These are phyloP conservation scores for Microcebus tavaratra DNA, from an alignment of 2,113 vertebrate species.

Conservation along the genomic window DNA sequence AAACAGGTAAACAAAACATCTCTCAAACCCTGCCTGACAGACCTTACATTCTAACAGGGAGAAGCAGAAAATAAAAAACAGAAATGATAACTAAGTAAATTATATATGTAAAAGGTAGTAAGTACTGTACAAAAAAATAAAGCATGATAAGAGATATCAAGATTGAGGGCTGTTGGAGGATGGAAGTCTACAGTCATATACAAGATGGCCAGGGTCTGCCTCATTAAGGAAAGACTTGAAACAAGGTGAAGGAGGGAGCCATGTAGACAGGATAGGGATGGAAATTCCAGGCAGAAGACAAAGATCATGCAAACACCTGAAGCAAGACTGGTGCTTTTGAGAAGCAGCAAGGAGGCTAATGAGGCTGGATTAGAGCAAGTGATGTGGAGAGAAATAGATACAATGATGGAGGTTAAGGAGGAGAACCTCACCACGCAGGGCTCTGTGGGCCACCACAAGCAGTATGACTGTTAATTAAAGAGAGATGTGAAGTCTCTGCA, in stretches of 20 bases:
- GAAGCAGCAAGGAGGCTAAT: neutral
- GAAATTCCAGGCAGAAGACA: neutral
- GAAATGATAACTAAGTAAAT: neutral
- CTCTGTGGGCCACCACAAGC: neutral
- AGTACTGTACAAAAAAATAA: neutral
- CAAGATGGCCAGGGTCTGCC: neutral
- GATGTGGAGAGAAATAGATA: neutral
- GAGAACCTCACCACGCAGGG: accelerated
- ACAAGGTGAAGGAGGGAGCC: neutral
- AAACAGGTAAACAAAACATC: neutral
- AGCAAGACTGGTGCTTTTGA: neutral
- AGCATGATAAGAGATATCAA: neutral
- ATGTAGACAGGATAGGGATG: neutral
- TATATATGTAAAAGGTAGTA: neutral
- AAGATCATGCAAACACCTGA: neutral
- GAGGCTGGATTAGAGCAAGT: neutral
- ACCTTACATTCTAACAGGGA: neutral
- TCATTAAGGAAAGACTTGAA: neutral
- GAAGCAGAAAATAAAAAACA: slow-evolving; percentile 2
- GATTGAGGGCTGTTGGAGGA: neutral
- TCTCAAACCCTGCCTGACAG: neutral
- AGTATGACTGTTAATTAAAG: neutral
- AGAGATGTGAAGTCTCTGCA: neutral
- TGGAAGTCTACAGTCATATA: neutral
- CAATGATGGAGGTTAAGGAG: accelerated